Percentiles rank a stretch among this genome's conserved stretches.
phyloP scores from a whole-genome alignment of 1,140 invertebrate species.

The Liolophura sinensis region DNA sequence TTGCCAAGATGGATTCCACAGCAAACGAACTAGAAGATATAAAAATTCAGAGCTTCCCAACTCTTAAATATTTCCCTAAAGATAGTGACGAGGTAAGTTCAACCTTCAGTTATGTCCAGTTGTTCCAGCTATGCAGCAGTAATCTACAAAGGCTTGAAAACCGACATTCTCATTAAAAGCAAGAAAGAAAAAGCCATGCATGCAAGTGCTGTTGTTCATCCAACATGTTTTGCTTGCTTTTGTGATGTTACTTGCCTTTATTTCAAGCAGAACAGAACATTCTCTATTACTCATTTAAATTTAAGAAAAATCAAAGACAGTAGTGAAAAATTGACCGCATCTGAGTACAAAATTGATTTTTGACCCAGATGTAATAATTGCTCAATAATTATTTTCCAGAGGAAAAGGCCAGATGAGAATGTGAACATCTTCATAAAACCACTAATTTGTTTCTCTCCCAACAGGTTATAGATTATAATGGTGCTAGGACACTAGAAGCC shows the following conservation, averaged over 20 bases:
- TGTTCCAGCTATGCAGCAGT: neutral
- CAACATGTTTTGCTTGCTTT: no score
- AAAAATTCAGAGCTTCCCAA: conserved; percentile 95
- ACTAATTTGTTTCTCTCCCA: conserved; percentile 20
- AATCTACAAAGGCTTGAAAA: neutral
- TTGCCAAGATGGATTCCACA: conserved; percentile 99
- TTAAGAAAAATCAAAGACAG: no score
- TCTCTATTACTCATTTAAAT: neutral
- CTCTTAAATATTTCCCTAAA: conserved; percentile 93
- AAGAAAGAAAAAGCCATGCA: no score
- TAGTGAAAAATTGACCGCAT: no score
- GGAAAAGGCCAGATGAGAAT: no score
- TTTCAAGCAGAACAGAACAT: no score
- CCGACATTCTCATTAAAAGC: neutral
- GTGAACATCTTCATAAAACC: neutral
- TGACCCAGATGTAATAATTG: no score
- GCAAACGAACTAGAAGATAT: conserved; percentile 88
- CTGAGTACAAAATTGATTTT: no score
- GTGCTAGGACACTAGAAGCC: conserved; percentile 92
- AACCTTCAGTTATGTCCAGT: neutral
- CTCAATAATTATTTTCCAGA: no score
- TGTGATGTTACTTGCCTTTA: no score
- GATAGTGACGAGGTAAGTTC: conserved; percentile 81
- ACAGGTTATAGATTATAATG: conserved; percentile 88
- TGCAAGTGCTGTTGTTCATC: no score